Conservation (phyloP, 1,140 invertebrate species). For the Venturia canescens region DNA sequence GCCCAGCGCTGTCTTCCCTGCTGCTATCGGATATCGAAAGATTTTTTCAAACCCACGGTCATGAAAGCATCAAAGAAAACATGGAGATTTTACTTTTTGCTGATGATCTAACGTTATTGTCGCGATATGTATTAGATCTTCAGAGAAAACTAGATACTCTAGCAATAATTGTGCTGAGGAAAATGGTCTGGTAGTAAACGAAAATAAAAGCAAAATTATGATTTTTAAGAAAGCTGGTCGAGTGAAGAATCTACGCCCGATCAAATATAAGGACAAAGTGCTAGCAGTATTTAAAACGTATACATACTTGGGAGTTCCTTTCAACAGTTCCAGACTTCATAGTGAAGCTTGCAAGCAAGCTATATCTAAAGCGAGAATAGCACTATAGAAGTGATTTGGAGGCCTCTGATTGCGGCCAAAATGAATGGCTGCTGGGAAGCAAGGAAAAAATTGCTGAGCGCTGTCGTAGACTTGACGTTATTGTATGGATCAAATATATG, state of each 20-base stretch:
- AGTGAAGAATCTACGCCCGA: conserved; percentile 6
- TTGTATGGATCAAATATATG: conserved; percentile 33
- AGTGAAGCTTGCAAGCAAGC: not conserved
- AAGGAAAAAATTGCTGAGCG: not conserved
- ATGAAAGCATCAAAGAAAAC: conserved; percentile 33
- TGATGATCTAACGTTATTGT: conserved; percentile 34
- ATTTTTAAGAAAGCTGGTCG: conserved; percentile 48
- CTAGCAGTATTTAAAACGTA: conserved; percentile 41
- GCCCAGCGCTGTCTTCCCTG: conserved; percentile 49
- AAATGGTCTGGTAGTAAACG: conserved; percentile 51
- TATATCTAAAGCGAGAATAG: conserved; percentile 27
- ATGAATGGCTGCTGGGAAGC: not conserved
- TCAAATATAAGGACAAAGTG: conserved; percentile 38
- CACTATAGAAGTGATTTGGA: conserved; percentile 30
- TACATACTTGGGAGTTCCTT: conserved; percentile 50
- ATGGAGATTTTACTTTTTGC: conserved; percentile 53
- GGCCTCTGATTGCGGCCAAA: not conserved
- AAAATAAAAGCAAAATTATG: conserved; percentile 51
- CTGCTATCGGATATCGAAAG: conserved; percentile 51
- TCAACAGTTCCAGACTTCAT: conserved; percentile 40
- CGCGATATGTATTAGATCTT: conserved; percentile 33
- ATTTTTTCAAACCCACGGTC: conserved; percentile 39
- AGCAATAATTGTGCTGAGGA: conserved; percentile 41
- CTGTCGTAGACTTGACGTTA: not conserved
- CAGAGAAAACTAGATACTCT: conserved; percentile 40